Evolutionary conservation across 53 echinoderm and acorn worm species (phyloP), one percentile per base, ranked within the genome.

Genomic region (Astropecten irregularis): DNA sequence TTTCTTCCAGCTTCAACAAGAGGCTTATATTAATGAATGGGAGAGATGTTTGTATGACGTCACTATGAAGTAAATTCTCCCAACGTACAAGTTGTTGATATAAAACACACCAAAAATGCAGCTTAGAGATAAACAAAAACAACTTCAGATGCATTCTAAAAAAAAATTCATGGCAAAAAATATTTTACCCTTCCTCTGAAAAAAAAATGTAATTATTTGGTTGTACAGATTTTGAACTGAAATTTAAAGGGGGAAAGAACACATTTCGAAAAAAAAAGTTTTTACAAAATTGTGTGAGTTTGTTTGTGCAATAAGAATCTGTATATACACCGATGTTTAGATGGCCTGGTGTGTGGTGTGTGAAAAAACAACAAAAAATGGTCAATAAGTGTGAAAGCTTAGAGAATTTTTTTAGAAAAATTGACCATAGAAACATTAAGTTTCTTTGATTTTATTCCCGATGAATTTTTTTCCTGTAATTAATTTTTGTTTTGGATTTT

Each of bases 241-340:
- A 70, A 70, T 84, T 69, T 68, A 18, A 29, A 8, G 22, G 22
- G 16, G 16, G 54, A 42, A 21, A 21, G 46, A 68, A 76, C 76
- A 84, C 63, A 50, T 85, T 85, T 73, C 73, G 37, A 49, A 85
- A 8, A 73, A 59, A 49, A 85, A 8, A 73, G 59, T 85, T 71
- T 71, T 59, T 85, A 73, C 73, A 68, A n/a, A n/a, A 35, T 68
- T 73, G 85, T 85, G 85, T 85, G 83, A 60, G 66, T 85, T 52
- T 73, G 88, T 88, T 87, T 88, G 88, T 88, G 88, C 88, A 88
- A 88, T 88, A 88, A 54, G 37, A 56, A 53, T 54, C 22, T 85
- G 86, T 85, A 85, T 72, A 85, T 85, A 85, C 69, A 76, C 65
- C 59, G 21, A 61, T 37, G 35, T 68, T 33, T 68, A 68, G 68